Evolutionary conservation across 2,113 vertebrate species (phyloP).

Genomic region (Buteo buteo): DNA sequence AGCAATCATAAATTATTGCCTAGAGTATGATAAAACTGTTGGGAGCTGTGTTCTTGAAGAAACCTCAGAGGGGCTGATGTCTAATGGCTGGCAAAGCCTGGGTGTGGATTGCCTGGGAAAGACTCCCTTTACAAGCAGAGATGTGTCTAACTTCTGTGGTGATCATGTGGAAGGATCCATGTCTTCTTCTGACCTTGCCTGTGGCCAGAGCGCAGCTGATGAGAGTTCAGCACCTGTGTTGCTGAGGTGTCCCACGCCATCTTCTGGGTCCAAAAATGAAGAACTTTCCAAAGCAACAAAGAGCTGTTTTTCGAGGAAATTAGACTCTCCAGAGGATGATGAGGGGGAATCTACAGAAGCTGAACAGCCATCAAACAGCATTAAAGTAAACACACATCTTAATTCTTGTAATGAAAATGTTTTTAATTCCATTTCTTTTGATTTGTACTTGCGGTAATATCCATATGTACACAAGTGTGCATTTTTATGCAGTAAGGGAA

Average conservation of each 20-base stretch:
- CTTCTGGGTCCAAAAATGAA: background rate
- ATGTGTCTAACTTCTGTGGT: background rate
- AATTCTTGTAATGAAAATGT: background rate
- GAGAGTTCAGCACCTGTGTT: background rate
- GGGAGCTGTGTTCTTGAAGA: background rate
- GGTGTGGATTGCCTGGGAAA: background rate
- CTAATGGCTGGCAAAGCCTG: background rate
- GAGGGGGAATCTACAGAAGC: background rate
- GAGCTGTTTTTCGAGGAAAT: background rate
- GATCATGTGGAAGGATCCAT: fast-evolving
- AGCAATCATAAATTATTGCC: background rate
- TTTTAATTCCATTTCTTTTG: background rate
- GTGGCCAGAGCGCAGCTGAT: background rate
- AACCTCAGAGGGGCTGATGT: background rate
- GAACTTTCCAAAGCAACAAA: background rate
- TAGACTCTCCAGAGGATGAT: background rate
- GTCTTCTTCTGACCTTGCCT: background rate
- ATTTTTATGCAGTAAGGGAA: background rate
- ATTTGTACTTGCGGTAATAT: background rate
- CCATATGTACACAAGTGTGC: background rate
- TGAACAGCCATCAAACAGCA: background rate
- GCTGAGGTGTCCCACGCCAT: fast-evolving
- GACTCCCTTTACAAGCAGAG: background rate
- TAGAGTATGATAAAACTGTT: background rate
- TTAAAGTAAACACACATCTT: background rate